These are phyloP conservation scores for Micrastur ruficollis DNA, from an alignment of 2,797 vertebrate genomes.

Conservation along the genomic window DNA sequence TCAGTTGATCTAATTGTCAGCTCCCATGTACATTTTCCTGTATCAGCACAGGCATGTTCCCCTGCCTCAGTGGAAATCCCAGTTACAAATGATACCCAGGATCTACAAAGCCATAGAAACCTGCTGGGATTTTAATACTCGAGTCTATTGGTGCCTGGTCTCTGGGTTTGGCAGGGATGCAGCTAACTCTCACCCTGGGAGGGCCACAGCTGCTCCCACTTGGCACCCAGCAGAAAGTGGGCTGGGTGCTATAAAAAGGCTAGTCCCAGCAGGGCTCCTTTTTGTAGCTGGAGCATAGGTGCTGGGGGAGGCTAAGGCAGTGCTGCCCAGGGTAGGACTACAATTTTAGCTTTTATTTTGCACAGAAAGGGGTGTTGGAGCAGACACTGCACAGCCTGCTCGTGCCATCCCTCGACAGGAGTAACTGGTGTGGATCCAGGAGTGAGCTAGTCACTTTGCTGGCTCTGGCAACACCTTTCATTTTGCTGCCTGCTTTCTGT, in stretches of 20 bases:
- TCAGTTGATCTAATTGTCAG: constrained; percentile 24
- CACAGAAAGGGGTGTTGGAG: background rate
- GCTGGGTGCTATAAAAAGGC: background rate
- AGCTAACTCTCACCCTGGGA: background rate
- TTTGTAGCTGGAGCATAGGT: background rate
- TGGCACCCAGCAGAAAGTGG: background rate
- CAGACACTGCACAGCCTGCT: background rate
- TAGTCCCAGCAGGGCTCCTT: fast-evolving
- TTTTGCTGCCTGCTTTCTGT: background rate
- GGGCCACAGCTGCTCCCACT: background rate
- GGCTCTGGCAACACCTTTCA: background rate
- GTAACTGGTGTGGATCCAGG: background rate
- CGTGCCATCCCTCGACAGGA: background rate
- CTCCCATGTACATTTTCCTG: background rate
- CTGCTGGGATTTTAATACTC: background rate
- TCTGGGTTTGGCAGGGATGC: background rate
- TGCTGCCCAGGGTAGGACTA: background rate
- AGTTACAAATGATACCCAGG: background rate
- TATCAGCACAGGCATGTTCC: background rate
- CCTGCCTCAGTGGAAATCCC: background rate
- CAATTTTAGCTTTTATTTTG: background rate
- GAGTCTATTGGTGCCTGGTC: background rate
- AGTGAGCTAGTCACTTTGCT: background rate
- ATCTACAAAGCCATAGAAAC: background rate
- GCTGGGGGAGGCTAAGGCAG: fast-evolving